Base-by-base conservation (phyloP, 2,113 vertebrate species). In the Bostrychus sinensis region DNA sequence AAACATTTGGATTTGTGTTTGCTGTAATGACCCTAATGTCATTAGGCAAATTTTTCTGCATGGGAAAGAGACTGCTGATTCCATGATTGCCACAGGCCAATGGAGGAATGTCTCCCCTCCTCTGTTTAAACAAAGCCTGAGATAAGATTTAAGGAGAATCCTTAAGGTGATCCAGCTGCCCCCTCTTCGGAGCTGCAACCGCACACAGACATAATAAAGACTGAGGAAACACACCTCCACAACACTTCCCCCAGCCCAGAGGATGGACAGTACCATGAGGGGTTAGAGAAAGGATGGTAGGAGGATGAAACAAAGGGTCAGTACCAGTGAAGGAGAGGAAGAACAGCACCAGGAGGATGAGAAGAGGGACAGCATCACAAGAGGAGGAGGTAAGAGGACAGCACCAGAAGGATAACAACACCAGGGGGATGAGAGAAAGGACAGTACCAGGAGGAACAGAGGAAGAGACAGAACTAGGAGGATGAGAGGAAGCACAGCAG, bases 61-160 rank as follows among this genome's bases (percentile, higher is more conserved):
- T 62, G 46, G 66, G 83, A 74, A 65, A 65, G 30, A 72, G 67
- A 32, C 72, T 55, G 72, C 55, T 81, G 78, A 76, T 79, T 73
- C 64, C 70, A 57, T 69, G 63, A 82, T 81, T 68, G 66, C 43
- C 64, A 22, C 65, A 81, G 56, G 76, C 79, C 7, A 30, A n/a
- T 66, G 30, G 67, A 85, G 87, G 88, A 92, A 90, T 90, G 90
- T 86, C 82, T 86, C 73, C 76, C 77, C 86, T 89, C 74, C 66
- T 63, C 85, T 89, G 84, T 92, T 89, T 90, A 92, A 90, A 91
- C 89, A 93, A 82, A 86, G 80, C 56, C 78, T 14, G 28, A 84
- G 91, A 93, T 92, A 91, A 92, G 90, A 91, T 91, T 89, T 88
- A 79, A 89, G 89, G 79, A 89, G 86, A 91, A 91, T 90, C 88